phyloP scores from a whole-genome alignment of 1,140 invertebrate genomes.

The Catajapyx aquilonaris region DNA sequence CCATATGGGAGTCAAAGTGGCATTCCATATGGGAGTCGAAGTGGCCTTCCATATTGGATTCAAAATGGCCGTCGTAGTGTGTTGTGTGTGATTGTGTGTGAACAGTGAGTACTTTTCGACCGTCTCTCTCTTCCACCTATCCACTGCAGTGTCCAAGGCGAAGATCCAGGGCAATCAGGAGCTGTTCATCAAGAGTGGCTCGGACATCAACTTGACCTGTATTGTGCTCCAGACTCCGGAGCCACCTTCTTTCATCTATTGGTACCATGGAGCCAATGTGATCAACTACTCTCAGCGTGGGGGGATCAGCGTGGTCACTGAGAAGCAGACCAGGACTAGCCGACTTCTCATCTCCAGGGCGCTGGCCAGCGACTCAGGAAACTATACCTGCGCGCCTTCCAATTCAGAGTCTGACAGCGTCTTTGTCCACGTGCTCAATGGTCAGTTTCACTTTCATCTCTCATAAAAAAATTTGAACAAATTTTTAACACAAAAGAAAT shows the following conservation, averaged over 20 bases:
- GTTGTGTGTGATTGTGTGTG: no score
- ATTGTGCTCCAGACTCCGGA: constrained; percentile 63
- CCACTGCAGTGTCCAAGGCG: constrained; percentile 61
- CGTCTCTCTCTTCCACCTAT: constrained; percentile 7
- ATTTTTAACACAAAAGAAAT: no score
- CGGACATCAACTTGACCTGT: constrained; percentile 77
- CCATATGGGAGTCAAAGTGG: no score
- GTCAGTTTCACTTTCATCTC: no score
- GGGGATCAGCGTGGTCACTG: constrained; percentile 66
- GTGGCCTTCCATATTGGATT: no score
- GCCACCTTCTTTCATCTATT: constrained; percentile 76
- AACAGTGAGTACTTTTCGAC: no score
- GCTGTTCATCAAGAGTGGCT: constrained; percentile 65
- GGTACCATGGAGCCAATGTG: constrained; percentile 67
- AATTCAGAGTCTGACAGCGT: constrained; percentile 33
- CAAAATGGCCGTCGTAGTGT: no score
- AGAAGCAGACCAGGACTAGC: constrained; percentile 62
- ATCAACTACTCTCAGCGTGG: constrained; percentile 71
- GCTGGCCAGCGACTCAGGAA: constrained; percentile 44
- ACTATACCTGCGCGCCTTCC: constrained; percentile 63
- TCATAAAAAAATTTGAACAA: no score
- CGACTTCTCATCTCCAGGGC: constrained; percentile 59
- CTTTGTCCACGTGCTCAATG: constrained; percentile 35
- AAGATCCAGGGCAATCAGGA: constrained; percentile 66
- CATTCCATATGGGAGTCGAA: no score